Evolutionary conservation across 1,140 invertebrate genomes (phyloP), one percentile per base, ranked within the genome.

Genomic region (Drosophila lini): DNA sequence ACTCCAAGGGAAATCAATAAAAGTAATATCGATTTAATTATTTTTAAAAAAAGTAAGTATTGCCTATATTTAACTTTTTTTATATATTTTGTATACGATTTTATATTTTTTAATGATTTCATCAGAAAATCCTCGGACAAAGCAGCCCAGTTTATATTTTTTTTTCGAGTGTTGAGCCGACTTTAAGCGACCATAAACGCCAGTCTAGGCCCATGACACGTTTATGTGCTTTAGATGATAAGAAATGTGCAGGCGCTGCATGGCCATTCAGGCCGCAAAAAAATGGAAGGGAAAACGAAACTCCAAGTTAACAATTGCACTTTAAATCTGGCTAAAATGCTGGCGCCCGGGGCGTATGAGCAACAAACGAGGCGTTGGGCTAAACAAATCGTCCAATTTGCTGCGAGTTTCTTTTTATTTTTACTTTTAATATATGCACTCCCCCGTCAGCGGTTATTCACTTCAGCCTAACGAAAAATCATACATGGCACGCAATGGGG

Each of bases 151-250:
- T 15, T 1, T 13, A 6, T 5, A 52, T 2, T 32, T 25, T 55
- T 55, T 55, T 1, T 3, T 19, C 8, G 0, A 38, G 52, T 55
- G 52, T 36, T 57, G 44, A 28, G 4, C 11, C 42, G 38, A 67
- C 82, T 81, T 88, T 68, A 64, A 71, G 74, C 74, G 70, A 16
- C 59, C 81, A 78, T 83, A 81, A 84, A 78, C 38, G 78, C 41
- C 59, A 50, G 41, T 47, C 53, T 48, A 70, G 74, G 74, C 67
- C 68, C 71, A 64, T 57, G 64, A 59, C 64, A 63, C 78, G 55
- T 60, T 81, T 86, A 86, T 86, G 82, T 53, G 36, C 78, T 80
- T 86, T 86, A 86, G 75, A 86, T 86, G 82, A 88, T 88, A 83
- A 86, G 79, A 82, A 74, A 88, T 86, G 74, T 68, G 56, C 57